These are phyloP conservation scores for Botia kubotai DNA, from an alignment of 2,797 vertebrate species.

Conservation along the genomic window DNA sequence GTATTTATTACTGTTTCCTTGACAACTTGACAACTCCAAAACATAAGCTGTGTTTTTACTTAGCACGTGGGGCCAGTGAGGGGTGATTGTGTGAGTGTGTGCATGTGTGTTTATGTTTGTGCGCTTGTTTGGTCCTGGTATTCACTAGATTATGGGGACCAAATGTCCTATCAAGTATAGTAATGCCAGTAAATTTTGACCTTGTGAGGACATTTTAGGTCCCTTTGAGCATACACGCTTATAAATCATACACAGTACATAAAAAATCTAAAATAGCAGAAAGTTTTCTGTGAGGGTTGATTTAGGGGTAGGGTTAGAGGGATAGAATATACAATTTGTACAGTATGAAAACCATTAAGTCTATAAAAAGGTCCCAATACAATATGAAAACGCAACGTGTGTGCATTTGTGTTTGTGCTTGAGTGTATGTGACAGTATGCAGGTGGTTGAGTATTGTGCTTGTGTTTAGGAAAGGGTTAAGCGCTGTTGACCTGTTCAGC, in stretches of 20 bases:
- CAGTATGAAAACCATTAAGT: background rate
- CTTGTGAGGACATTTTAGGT: no score
- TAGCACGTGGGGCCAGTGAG: constrained; percentile 34
- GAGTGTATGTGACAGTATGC: background rate
- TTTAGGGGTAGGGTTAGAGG: background rate
- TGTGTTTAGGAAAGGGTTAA: constrained; percentile 41
- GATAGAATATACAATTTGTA: background rate
- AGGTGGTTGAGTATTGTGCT: background rate
- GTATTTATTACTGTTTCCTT: constrained; percentile 61
- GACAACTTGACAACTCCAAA: no score
- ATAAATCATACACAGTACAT: background rate
- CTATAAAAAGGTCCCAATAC: background rate
- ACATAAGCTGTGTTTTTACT: constrained; percentile 59
- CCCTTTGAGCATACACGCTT: background rate
- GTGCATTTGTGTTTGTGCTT: background rate
- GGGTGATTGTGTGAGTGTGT: constrained; percentile 3
- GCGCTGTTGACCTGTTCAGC: constrained; percentile 50
- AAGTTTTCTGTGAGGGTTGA: background rate
- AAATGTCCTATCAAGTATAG: no score
- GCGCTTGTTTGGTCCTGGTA: background rate
- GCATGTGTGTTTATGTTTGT: constrained; percentile 8
- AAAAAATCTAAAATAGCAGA: no score
- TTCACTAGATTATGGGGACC: no score
- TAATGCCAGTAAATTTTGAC: no score
- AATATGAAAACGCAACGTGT: background rate